Percentiles rank a stretch among this genome's conserved stretches.
These are phyloP conservation scores for Gnathonemus longibarbis DNA, from an alignment of 2,113 vertebrate species.

Conservation along the genomic window DNA sequence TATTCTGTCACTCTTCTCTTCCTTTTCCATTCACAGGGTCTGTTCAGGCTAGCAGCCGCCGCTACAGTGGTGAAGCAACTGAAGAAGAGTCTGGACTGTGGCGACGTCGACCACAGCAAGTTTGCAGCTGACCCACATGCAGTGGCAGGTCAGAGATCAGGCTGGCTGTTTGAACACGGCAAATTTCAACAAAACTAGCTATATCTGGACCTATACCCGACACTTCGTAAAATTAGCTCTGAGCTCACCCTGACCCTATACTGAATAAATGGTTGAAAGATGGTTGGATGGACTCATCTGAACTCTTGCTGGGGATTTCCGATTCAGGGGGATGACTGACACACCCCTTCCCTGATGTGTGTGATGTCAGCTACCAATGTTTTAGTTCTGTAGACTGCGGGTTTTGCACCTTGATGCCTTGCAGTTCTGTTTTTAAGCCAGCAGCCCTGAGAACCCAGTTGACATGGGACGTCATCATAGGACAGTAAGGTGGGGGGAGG, in stretches of 20 bases:
- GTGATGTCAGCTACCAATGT: not conserved
- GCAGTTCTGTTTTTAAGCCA: not conserved
- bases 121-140: slow-evolving; percentile 84
- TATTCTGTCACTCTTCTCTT: not conserved
- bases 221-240: not conserved
- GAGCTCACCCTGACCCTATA: not conserved
- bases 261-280: not conserved
- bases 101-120: slow-evolving; percentile 66
- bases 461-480: not conserved
- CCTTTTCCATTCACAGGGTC: slow-evolving; percentile 61
- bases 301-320: not conserved
- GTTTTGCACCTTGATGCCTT: not conserved
- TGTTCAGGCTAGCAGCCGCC: slow-evolving; percentile 82
- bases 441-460: not conserved
- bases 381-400: not conserved
- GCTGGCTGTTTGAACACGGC: not conserved
- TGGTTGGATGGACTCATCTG: not conserved
- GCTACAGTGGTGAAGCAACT: slow-evolving; percentile 83
- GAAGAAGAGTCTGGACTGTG: slow-evolving; percentile 72
- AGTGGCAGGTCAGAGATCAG: slow-evolving; percentile 69
- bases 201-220: not conserved
- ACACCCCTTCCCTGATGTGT: not conserved
- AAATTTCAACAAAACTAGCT: not conserved
- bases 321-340: not conserved
- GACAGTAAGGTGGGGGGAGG: not conserved